Evolutionary conservation across 1,140 invertebrate species (phyloP).

Genomic region (Brachystomella parvula): DNA sequence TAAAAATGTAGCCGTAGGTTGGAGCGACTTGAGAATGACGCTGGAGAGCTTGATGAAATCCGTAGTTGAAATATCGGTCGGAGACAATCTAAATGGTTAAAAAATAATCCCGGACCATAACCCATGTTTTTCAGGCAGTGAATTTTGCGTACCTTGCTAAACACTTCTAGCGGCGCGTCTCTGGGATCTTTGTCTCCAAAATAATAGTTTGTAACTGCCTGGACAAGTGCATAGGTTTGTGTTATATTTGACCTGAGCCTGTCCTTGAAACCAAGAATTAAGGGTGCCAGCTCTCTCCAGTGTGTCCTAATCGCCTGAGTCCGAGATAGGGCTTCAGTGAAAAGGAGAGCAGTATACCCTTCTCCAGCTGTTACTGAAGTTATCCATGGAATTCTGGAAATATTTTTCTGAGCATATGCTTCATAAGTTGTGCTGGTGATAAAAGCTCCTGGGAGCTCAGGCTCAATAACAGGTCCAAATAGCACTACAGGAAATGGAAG

Average conservation of each 20-base stretch:
- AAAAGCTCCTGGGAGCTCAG: slow-evolving; percentile 19
- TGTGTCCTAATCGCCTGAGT: neutral
- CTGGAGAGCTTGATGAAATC: slow-evolving; percentile 19
- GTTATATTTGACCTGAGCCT: neutral
- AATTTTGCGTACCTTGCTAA: neutral
- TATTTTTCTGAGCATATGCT: neutral
- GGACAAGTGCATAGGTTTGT: neutral
- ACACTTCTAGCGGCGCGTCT: neutral
- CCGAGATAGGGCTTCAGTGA: neutral
- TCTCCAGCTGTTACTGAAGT: neutral
- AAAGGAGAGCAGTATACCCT: slow-evolving; percentile 6
- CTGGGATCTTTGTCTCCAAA: neutral
- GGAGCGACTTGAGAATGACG: slow-evolving; percentile 23
- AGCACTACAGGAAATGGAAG: slow-evolving; percentile 17
- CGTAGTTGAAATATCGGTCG: slow-evolving; percentile 21
- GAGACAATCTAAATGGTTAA: slow-evolving; percentile 23
- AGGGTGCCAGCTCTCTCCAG: neutral
- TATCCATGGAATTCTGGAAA: slow-evolving; percentile 9
- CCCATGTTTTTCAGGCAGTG: neutral
- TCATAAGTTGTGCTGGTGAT: slow-evolving; percentile 16
- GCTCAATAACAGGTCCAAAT: slow-evolving; percentile 31
- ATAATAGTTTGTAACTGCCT: neutral
- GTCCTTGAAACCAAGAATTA: neutral
- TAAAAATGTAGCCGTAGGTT: slow-evolving; percentile 24
- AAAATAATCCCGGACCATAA: neutral